Percentiles rank a stretch among this genome's conserved stretches.
phyloP scores from a whole-genome alignment of 1,140 invertebrate species.

The Ceratosolen fusciceps region DNA sequence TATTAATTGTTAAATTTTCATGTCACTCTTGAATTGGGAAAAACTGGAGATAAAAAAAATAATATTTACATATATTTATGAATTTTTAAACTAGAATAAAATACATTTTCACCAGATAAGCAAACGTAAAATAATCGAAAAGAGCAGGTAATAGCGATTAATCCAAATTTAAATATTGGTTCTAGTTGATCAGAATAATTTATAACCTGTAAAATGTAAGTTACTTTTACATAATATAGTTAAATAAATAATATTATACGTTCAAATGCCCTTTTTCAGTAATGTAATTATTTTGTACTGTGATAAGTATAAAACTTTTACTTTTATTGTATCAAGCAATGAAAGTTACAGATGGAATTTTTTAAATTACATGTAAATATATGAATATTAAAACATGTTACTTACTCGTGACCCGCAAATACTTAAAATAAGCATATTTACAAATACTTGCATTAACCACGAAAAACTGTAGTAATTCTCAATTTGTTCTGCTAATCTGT shows the following conservation, averaged over 20 bases:
- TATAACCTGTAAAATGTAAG: conserved; percentile 7
- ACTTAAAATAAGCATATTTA: conserved; percentile 30
- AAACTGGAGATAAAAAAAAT: neutral
- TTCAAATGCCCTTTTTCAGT: too few relatives aligned
- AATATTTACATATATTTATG: conserved; percentile 2
- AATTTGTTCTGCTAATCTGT: conserved; percentile 20
- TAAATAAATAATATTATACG: too few relatives aligned
- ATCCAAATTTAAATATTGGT: conserved; percentile 8
- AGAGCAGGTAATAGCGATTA: neutral
- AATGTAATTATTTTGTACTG: too few relatives aligned
- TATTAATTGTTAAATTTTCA: too few relatives aligned
- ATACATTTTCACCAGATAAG: conserved; percentile 30
- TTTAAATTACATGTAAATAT: too few relatives aligned
- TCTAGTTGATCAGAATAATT: neutral
- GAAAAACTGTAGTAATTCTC: conserved; percentile 3
- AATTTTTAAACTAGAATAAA: neutral
- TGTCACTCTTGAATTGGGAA: too few relatives aligned
- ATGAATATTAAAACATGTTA: neutral
- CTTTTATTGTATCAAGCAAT: too few relatives aligned
- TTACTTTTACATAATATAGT: neutral
- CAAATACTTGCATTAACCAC: conserved; percentile 21
- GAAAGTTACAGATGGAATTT: too few relatives aligned
- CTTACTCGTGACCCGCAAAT: conserved; percentile 21
- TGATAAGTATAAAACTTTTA: too few relatives aligned
- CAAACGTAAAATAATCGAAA: conserved; percentile 33